Evolutionary conservation across 2,797 vertebrate species (phyloP).

Genomic region (Tarsius wallacei): DNA sequence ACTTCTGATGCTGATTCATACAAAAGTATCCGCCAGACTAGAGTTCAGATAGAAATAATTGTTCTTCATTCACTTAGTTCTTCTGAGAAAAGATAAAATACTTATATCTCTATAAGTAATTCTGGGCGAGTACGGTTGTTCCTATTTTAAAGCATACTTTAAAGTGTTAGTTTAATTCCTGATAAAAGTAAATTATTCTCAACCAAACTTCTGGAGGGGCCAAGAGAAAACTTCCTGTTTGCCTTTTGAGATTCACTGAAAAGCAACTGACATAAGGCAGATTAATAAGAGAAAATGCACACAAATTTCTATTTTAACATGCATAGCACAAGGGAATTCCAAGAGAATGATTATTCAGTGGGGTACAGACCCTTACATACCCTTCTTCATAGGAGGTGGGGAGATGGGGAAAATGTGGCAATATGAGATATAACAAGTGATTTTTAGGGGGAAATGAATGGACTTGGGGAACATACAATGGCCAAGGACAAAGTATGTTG

Average conservation of each 20-base stretch:
- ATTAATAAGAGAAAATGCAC: background rate
- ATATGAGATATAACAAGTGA: background rate
- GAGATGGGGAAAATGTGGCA: background rate
- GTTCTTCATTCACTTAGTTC: background rate
- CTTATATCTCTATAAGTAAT: background rate
- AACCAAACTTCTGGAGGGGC: background rate
- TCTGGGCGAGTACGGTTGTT: background rate
- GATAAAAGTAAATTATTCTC: slow-evolving; percentile 38
- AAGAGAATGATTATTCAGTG: background rate
- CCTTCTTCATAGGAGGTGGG: background rate
- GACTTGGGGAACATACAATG: background rate
- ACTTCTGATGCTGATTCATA: slow-evolving; percentile 66
- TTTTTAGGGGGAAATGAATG: background rate
- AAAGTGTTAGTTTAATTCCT: background rate
- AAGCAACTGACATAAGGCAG: background rate
- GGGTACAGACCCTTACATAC: background rate
- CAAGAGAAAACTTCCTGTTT: background rate
- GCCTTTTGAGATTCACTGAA: background rate
- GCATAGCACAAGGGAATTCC: background rate
- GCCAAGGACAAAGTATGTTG: too few species aligned
- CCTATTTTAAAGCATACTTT: slow-evolving; percentile 28
- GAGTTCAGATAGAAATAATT: slow-evolving; percentile 50
- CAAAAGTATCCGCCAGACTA: slow-evolving; percentile 49
- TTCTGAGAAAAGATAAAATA: slow-evolving; percentile 21
- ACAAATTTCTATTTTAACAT: background rate